Evolutionary conservation across 2,797 vertebrate genomes (phyloP), one percentile per base, ranked within the genome.

Genomic region (Spinus olivaceus): DNA sequence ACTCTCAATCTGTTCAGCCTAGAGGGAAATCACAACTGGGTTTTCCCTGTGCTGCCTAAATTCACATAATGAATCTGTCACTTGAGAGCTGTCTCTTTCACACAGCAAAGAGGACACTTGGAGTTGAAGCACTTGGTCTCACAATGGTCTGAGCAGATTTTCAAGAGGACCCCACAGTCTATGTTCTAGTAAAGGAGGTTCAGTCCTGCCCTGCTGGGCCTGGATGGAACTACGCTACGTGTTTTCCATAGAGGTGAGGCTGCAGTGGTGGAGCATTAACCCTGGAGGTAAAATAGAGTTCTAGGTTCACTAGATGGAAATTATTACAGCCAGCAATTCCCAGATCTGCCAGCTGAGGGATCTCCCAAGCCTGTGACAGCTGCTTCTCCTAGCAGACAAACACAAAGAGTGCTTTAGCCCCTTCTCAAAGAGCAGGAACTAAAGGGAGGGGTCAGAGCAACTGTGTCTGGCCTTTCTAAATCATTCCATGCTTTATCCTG

Each of bases 211-310:
- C 19, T n/a, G 12, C 12, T 14, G 47, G 44, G 35, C 32, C 32
- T 56, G 65, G 22, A 2, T 59, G 32, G 16, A 73, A 44, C 49
- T n/a, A 5, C 23, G 3, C 7, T 0, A 0, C 14, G 2, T 3
- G 2, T 33, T 25, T 71, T 37, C n/a, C 27, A 1, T 8, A 14
- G n/a, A 14, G 8, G 1, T 15, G 32, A 49, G 49, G 65, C 67
- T 53, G 63, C 47, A 8, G 2, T 12, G 20, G 4, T 50, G 32
- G 32, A 33, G 24, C 8, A 2, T 60, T 77, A 53, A 47, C 33
- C 14, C 23, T 7, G 6, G 33, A 44, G 25, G 32, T 35, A 39
- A 65, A 74, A n/a, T 10, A 2, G 11, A 39, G 3, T 8, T 4
- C 9, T 14, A 0, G 5, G 6, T 17, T 81, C 10, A 11, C 17